phyloP scores from a whole-genome alignment of 1,140 invertebrate species.

The Phenacoccus solenopsis region DNA sequence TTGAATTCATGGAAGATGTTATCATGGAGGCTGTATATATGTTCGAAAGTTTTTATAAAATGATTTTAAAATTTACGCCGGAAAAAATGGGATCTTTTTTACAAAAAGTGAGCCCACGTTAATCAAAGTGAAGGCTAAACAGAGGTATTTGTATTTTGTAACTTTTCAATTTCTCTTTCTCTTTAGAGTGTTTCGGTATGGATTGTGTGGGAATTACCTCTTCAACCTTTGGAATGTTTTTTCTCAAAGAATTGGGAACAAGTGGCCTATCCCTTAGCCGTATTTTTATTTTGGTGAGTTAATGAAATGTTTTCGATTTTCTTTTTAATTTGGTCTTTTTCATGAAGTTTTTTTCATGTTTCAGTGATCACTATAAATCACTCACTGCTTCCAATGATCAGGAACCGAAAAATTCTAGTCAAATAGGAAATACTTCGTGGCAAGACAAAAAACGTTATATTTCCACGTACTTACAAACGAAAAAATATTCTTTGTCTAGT shows the following conservation, averaged over 20 bases:
- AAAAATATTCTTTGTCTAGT: not conserved
- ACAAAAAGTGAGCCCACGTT: not conserved
- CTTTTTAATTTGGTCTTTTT: not conserved
- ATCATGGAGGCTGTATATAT: not conserved
- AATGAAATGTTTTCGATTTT: not conserved
- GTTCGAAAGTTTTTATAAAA: not conserved
- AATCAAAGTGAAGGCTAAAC: not conserved
- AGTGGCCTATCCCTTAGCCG: not conserved
- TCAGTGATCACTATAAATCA: not conserved
- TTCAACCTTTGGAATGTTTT: not conserved
- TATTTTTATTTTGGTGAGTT: constrained; percentile 7
- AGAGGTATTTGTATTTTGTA: not conserved
- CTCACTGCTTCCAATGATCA: not conserved
- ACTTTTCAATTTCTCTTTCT: not conserved
- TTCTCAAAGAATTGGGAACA: not conserved
- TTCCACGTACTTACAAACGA: not conserved
- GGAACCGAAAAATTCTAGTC: constrained; percentile 5
- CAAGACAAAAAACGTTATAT: not conserved
- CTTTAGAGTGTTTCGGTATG: not conserved
- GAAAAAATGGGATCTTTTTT: not conserved
- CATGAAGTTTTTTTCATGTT: not conserved
- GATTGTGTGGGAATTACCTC: constrained; percentile 1
- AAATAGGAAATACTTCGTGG: not conserved
- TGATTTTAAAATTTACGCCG: constrained; percentile 1
- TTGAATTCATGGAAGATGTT: constrained; percentile 8